Conservation (phyloP, 2,113 vertebrate species). For the Sceloporus tristichus region DNA sequence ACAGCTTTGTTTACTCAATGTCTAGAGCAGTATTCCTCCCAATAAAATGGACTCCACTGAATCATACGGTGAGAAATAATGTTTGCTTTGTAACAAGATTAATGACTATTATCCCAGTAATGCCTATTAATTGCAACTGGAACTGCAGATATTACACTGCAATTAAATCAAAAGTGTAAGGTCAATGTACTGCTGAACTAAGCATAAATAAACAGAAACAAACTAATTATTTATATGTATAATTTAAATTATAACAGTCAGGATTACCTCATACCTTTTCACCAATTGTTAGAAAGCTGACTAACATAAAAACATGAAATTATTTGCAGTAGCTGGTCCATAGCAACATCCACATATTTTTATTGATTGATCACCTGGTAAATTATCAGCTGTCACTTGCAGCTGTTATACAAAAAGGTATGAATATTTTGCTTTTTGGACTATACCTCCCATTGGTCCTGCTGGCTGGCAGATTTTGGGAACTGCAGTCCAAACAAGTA, state of each 20-base stretch:
- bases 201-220: neutral
- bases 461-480: neutral
- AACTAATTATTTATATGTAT: neutral
- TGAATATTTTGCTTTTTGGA: neutral
- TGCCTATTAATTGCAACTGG: neutral
- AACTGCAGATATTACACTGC: neutral
- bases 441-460: neutral
- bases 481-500: neutral
- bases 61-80: constrained; percentile 43
- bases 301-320: neutral
- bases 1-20: constrained; percentile 41
- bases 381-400: neutral
- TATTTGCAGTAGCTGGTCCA: neutral
- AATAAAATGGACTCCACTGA: constrained; percentile 35
- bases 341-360: constrained; percentile 11
- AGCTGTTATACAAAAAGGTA: neutral
- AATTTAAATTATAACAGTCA: neutral
- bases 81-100: constrained; percentile 16
- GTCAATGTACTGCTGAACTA: neutral
- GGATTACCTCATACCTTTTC: neutral
- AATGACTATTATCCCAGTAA: neutral
- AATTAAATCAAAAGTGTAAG: constrained; percentile 16
- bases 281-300: neutral
- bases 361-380: neutral
- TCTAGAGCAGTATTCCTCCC: constrained; percentile 49